Evolutionary conservation across 2,888 invertebrate genomes (phyloP), one percentile per base, ranked within the genome.

Genomic region (Prosopocoilus inquinatus): DNA sequence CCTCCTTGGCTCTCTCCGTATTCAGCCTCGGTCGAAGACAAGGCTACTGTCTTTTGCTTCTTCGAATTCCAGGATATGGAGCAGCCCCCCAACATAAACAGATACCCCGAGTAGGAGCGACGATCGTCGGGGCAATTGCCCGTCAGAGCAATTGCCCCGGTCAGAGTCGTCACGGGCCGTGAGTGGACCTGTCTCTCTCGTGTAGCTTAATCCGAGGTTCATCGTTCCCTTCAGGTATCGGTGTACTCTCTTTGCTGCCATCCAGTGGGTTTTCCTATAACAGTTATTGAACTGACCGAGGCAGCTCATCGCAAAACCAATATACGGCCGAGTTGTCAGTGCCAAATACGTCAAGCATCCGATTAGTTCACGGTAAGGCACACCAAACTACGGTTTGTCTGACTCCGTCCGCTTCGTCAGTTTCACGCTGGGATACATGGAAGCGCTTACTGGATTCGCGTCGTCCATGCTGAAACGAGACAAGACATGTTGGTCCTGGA

Each of bases 71-170:
- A 49, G 8, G 38, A 38, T 9, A 56, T 44, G 3, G 46, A 35
- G 28, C 45, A 47, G 15, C 47, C 33, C 12, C 35, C 45, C 0
- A 45, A 45, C 11, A 52, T 46, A 16, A 61, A 50, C 4, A 57
- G 45, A 33, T 41, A 60, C 2, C 64, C 62, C 20, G 58, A 64
- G n/a, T 55, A 53, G 36, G 59, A 62, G 53, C 60, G 63, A n/a
- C 62, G 36, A 43, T 59, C 61, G 2, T 28, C 44, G 8, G 43
- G 47, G 44, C 59, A 58, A 8, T 45, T n/a, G n/a, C n/a, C n/a
- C n/a, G n/a, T n/a, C n/a, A n/a, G n/a, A n/a, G n/a, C n/a, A n/a
- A n/a, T n/a, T 49, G 41, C 49, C 63, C 64, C 63, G 62, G 48
- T 66, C 62, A 13, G 58, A 55, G 38, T 64, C 64, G n/a, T n/a